A percentile compares a stretch with the other conserved stretches of the same genome.
Conservation (phyloP, 2,113 vertebrate species). For the Mola mola region DNA sequence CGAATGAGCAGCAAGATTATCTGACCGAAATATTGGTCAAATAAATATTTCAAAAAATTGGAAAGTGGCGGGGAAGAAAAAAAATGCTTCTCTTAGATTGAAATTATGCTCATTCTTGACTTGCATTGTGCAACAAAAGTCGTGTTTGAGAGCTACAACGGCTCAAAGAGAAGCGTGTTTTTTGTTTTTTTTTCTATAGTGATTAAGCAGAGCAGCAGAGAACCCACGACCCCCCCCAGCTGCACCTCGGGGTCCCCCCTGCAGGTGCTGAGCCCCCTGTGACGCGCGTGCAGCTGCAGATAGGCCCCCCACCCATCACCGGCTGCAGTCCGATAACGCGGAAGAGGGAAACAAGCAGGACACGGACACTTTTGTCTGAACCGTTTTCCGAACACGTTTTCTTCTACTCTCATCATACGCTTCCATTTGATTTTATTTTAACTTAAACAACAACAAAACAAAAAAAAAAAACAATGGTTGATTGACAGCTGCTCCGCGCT, state of each 20-base stretch:
- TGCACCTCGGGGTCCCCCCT: background rate
- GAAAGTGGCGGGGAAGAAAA: no score
- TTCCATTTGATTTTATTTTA: background rate
- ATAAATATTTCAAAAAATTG: no score
- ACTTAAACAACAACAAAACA: no score
- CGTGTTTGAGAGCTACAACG: no score
- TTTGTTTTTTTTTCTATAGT: background rate
- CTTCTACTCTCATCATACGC: background rate
- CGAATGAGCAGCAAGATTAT: no score
- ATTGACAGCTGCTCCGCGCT: slow-evolving; percentile 12
- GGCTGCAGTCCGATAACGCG: slow-evolving; percentile 57
- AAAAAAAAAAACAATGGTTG: no score
- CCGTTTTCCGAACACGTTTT: background rate
- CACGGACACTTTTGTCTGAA: background rate
- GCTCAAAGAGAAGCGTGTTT: background rate
- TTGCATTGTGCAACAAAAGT: background rate
- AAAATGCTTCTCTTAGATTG: no score
- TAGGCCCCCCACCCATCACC: slow-evolving; percentile 63
- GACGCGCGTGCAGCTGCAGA: slow-evolving; percentile 37
- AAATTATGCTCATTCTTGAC: no score
- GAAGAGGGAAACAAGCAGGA: slow-evolving; percentile 1
- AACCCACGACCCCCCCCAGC: background rate
- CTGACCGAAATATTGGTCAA: no score
- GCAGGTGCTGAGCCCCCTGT: background rate
- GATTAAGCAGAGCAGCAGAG: background rate